These are phyloP conservation scores for Pluvianellus socialis DNA, from an alignment of 2,113 vertebrate genomes.

Conservation along the genomic window DNA sequence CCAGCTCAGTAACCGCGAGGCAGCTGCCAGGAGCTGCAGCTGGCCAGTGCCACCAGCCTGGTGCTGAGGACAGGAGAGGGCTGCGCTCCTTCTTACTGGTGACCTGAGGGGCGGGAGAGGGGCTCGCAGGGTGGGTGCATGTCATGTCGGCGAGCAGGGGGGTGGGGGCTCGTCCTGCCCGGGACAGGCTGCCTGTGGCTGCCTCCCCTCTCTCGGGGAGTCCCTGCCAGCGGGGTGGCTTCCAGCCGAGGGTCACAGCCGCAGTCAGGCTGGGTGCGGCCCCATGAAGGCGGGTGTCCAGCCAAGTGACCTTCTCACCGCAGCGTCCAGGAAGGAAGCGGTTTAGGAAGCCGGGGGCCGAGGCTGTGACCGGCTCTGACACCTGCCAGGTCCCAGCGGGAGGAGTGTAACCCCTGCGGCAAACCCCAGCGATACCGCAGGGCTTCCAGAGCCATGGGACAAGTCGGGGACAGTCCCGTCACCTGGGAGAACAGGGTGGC, in stretches of 20 bases:
- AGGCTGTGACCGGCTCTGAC: background rate
- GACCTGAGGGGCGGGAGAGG: background rate
- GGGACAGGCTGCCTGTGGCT: background rate
- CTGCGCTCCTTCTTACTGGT: background rate
- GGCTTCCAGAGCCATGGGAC: background rate
- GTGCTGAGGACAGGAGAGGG: background rate
- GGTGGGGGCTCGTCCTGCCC: background rate
- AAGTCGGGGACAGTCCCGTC: rapidly evolving
- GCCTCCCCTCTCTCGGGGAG: background rate
- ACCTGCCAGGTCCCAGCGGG: background rate
- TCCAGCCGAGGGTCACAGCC: background rate
- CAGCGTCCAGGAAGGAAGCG: background rate
- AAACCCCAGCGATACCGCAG: rapidly evolving
- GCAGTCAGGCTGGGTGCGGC: background rate
- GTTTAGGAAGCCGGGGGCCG: background rate
- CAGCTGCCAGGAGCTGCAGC: background rate
- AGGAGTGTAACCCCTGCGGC: background rate
- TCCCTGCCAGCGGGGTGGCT: background rate
- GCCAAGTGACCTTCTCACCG: slow-evolving; percentile 5
- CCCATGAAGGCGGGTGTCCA: background rate
- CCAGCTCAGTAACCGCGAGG: background rate
- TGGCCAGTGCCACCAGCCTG: background rate
- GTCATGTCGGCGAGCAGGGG: background rate
- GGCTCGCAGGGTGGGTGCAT: rapidly evolving
- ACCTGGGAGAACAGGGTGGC: rapidly evolving